Evolutionary conservation across 2,888 invertebrate genomes (phyloP).

Genomic region (Drosophila heteroneura): DNA sequence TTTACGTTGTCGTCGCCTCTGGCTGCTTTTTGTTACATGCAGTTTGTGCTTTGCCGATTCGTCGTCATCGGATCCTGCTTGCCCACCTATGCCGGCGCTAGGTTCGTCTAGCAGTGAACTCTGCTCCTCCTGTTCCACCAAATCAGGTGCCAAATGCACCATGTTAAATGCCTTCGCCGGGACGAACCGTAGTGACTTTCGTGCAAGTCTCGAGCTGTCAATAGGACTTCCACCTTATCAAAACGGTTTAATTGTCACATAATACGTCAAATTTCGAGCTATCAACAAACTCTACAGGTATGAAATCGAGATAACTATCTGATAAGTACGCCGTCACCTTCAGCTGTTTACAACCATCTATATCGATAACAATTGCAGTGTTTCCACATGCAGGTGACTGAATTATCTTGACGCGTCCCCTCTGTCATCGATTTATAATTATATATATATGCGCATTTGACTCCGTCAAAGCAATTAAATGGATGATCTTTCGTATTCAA

Average conservation of each 20-base stretch:
- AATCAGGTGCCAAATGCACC: slow-evolving; percentile 14
- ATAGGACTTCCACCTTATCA: background rate
- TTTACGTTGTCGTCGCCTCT: slow-evolving; percentile 30
- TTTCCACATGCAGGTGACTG: slow-evolving; percentile 1
- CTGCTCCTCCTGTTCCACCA: slow-evolving; percentile 43
- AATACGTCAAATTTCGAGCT: background rate
- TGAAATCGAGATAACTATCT: too few relatives aligned
- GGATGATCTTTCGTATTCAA: background rate
- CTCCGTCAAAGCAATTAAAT: background rate
- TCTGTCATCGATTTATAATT: background rate
- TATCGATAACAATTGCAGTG: slow-evolving; percentile 3
- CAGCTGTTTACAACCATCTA: slow-evolving; percentile 36
- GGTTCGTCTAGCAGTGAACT: slow-evolving; percentile 37
- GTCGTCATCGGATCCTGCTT: slow-evolving; percentile 28
- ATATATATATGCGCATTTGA: background rate
- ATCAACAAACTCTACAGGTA: background rate
- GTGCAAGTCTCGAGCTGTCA: slow-evolving; percentile 13
- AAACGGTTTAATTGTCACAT: background rate
- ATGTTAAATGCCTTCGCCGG: slow-evolving; percentile 17
- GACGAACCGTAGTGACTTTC: background rate
- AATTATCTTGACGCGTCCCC: background rate
- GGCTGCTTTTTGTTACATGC: slow-evolving; percentile 21
- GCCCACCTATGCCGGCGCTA: slow-evolving; percentile 3
- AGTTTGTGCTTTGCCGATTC: slow-evolving; percentile 21
- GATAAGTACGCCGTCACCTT: slow-evolving; percentile 16